Base-by-base conservation (phyloP, 2,113 vertebrate genomes). In the Sinocyclocheilus anshuiensis region DNA sequence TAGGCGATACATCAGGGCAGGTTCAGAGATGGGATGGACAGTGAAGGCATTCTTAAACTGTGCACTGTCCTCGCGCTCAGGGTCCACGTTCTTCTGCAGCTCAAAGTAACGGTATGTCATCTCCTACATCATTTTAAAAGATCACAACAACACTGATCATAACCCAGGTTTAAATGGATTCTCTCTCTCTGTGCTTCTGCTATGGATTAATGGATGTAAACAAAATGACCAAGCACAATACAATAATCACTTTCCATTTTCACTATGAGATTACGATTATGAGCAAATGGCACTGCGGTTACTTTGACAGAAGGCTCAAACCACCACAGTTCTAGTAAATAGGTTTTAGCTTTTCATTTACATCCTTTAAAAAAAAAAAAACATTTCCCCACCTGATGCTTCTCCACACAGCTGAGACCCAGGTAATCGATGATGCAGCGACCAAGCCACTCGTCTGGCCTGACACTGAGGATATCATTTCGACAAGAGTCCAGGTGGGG, bases 391-490 rank as follows among this genome's bases (percentile, higher is more conserved):
- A 99, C 98, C 97, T 97, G 97, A 81, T 97, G 96, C 90, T 96
- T 92, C 1, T 97, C 97, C 67, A 96, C 93, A 85, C 98, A 99
- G 80, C 96, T 92, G 72, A 98, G 91, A 59, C 97, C 97, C 84
- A 99, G 93, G 79, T 96, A 98, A 92, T 99, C 98, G 0, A 98
- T 98, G 88, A 99, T 96, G 94, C 98, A 99, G 84, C 98, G 97
- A 53, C 98, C 98, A 20, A 99, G 95, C 98, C 98, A 99, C 91
- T 99, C 98, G 1, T 99, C 98, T 0, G 98, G 96, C 10, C 97
- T 95, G 65, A 97, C 96, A 0, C 98, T 98, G 61, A 99, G 97
- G 89, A 99, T 99, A 90, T 99, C 97, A 13, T 98, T 97, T 3
- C 97, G 96, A 78, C 98, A 99, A 88, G 95, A 94, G 87, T 98